Conservation (phyloP, 2,113 vertebrate species). For the Tetrao urogallus region DNA sequence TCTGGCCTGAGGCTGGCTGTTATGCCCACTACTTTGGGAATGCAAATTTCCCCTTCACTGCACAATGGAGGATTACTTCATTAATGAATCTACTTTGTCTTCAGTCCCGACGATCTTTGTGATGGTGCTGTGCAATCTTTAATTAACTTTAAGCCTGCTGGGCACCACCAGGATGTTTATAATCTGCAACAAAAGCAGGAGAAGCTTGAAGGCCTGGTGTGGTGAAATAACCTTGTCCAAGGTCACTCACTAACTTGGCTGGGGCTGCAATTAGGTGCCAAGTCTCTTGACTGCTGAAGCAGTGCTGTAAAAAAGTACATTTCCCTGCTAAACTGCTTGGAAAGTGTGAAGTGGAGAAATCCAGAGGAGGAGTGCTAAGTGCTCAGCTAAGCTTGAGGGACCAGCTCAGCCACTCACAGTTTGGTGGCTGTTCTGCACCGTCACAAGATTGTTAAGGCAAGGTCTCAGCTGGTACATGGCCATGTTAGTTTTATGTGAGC, state of each 20-base stretch:
- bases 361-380: neutral
- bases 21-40: conserved; percentile 11
- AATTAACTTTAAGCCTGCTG: conserved; percentile 65
- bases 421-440: neutral
- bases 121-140: conserved; percentile 29
- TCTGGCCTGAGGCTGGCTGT: conserved; percentile 46
- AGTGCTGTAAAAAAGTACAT: neutral
- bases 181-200: neutral
- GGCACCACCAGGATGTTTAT: neutral
- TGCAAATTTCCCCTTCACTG: neutral
- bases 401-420: rapidly evolving
- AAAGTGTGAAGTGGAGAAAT: neutral
- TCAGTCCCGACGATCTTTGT: conserved; percentile 27
- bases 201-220: neutral
- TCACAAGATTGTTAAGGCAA: neutral
- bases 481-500: neutral
- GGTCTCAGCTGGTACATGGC: neutral
- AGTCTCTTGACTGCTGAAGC: neutral
- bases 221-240: conserved; percentile 12
- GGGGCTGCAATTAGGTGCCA: neutral
- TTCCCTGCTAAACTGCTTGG: neutral
- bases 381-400: neutral
- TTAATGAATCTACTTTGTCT: conserved; percentile 63
- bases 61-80: conserved; percentile 38
- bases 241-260: neutral